Percentiles rank a stretch among this genome's conserved stretches.
These are phyloP conservation scores for Petrosia ficiformis DNA, from an alignment of 37 sponge, comb jelly and placozoan genomes.

Conservation along the genomic window DNA sequence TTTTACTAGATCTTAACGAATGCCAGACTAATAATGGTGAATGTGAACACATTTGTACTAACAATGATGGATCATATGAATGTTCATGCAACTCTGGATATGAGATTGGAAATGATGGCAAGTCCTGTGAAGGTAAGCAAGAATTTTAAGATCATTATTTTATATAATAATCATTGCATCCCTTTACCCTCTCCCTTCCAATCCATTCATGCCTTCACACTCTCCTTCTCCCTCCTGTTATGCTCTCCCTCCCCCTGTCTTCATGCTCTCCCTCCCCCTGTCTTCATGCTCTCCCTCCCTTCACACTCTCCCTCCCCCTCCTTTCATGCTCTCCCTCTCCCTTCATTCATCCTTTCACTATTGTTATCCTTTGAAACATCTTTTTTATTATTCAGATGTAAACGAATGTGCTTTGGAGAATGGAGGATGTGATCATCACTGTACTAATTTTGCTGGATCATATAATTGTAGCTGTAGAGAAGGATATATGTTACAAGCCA, in stretches of 20 bases:
- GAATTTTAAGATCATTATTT: no score
- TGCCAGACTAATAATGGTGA: neutral
- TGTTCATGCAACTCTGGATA: conserved; percentile 13
- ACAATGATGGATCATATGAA: conserved; percentile 29
- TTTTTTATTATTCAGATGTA: neutral
- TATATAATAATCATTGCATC: neutral
- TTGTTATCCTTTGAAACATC: neutral
- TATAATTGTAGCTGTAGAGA: neutral
- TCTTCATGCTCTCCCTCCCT: no score
- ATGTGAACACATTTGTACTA: conserved; percentile 12
- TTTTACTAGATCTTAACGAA: neutral
- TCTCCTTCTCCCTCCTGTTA: no score
- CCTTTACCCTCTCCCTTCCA: no score
- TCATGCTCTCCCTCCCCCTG: no score
- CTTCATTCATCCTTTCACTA: no score
- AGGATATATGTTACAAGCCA: neutral
- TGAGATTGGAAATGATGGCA: conserved; percentile 4
- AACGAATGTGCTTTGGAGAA: neutral
- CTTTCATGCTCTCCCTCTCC: no score
- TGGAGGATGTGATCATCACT: neutral
- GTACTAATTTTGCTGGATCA: neutral
- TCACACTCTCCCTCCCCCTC: no score
- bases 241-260: no score
- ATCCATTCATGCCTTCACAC: no score
- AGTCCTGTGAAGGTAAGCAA: conserved; percentile 18